A percentile compares a stretch with the other conserved stretches of the same genome.
Conservation (phyloP, 2,888 invertebrate species). For the Drymonia ruficornis region DNA sequence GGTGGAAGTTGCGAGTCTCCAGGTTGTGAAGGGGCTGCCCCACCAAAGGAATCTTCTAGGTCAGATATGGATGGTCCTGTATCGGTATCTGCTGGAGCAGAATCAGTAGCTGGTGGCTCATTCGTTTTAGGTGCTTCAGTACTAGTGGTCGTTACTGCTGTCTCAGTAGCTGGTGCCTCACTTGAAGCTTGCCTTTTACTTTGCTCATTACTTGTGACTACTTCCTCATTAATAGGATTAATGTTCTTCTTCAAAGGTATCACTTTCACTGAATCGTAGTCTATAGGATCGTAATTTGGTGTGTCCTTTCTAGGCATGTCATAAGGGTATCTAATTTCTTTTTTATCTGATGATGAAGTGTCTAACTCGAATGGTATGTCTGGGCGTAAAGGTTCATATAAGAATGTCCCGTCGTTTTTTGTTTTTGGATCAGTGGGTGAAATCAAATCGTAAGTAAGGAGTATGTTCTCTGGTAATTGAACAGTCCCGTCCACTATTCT, state of each 20-base stretch:
- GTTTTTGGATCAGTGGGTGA: slow-evolving; percentile 54
- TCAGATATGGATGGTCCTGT: slow-evolving; percentile 85
- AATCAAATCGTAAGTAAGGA: slow-evolving; percentile 72
- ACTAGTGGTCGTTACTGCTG: slow-evolving; percentile 32
- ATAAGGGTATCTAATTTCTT: slow-evolving; percentile 62
- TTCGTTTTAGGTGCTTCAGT: slow-evolving; percentile 53
- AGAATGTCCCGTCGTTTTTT: slow-evolving; percentile 53
- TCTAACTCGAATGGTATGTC: slow-evolving; percentile 71
- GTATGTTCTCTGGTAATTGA: slow-evolving; percentile 74
- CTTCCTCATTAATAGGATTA: slow-evolving; percentile 61
- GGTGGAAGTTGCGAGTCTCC: slow-evolving; percentile 87
- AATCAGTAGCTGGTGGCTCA: slow-evolving; percentile 45
- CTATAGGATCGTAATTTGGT: slow-evolving; percentile 67
- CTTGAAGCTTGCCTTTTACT: slow-evolving; percentile 63
- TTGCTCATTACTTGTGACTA: slow-evolving; percentile 52
- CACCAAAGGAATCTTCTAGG: slow-evolving; percentile 91
- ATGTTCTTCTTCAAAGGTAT: slow-evolving; percentile 72
- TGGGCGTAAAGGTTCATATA: slow-evolving; percentile 70
- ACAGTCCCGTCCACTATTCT: slow-evolving; percentile 68
- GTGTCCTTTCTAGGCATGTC: slow-evolving; percentile 67
- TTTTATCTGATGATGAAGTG: slow-evolving; percentile 67
- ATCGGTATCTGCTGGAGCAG: slow-evolving; percentile 77
- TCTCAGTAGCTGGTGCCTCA: slow-evolving; percentile 32
- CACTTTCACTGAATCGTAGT: slow-evolving; percentile 74
- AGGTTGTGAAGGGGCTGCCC: slow-evolving; percentile 82